Evolutionary conservation across 30 jellyfish, hydroid and myxozoan species (phyloP).

Genomic region (Hydra vulgaris): DNA sequence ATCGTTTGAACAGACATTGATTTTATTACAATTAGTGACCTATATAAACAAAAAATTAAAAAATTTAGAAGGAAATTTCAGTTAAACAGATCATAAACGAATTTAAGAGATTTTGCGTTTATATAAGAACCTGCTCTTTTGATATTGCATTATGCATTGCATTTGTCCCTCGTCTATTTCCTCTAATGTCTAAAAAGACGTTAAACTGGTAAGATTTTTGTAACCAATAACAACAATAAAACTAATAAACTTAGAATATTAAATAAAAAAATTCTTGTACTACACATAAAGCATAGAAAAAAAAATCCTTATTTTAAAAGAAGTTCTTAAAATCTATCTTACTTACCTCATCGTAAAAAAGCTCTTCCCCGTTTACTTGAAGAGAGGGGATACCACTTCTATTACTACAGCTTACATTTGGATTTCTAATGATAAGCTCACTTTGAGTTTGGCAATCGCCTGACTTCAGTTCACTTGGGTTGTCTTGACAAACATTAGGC

Average conservation of each 20-base stretch:
- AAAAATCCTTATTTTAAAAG: no score
- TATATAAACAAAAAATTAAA: not conserved
- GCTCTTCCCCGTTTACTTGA: not conserved
- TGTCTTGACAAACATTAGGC: conserved; percentile 12
- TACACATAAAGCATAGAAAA: no score
- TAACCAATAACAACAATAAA: not conserved
- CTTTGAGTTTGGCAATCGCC: not conserved
- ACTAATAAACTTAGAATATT: no score
- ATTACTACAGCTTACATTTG: not conserved
- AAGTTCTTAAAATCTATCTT: no score
- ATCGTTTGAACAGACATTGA: conserved; percentile 25
- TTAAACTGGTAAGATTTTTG: not conserved
- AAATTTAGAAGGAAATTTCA: no score
- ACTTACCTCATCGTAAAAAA: not conserved
- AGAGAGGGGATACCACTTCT: not conserved
- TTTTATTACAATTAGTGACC: conserved; percentile 12
- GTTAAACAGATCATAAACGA: no score
- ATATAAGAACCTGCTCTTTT: conserved; percentile 22
- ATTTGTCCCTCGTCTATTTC: conserved; percentile 53
- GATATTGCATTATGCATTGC: conserved; percentile 60
- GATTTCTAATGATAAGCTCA: not conserved
- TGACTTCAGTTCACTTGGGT: not conserved
- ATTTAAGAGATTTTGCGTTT: not conserved
- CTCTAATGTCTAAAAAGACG: not conserved
- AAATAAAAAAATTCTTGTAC: no score